These are phyloP conservation scores for Dexiosoma caninum DNA, from an alignment of 2,888 invertebrate genomes.

Conservation along the genomic window DNA sequence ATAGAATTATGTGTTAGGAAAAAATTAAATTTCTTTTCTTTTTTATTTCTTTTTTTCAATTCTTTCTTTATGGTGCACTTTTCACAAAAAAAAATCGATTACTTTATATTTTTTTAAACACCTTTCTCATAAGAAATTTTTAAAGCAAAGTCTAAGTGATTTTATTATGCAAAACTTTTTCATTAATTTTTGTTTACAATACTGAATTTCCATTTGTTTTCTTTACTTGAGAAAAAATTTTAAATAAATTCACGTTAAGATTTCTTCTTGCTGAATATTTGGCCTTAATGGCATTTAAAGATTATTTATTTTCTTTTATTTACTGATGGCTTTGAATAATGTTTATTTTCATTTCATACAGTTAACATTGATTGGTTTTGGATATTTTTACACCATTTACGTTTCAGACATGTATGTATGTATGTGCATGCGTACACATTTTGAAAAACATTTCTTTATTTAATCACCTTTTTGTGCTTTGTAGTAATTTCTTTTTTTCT, in stretches of 20 bases:
- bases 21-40: conserved; percentile 50
- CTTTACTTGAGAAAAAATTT: conserved; percentile 24
- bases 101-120: not conserved
- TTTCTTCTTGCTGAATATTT: not conserved
- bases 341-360: conserved; percentile 15
- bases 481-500: not conserved
- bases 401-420: not conserved
- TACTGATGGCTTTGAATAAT: not conserved
- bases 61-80: conserved; percentile 26
- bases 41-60: conserved; percentile 11
- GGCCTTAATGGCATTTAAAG: not conserved
- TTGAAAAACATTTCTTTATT: no score
- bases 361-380: conserved; percentile 35
- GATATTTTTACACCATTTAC: conserved; percentile 37
- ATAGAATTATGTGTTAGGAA: conserved; percentile 8
- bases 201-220: not conserved
- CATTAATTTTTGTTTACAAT: conserved; percentile 36
- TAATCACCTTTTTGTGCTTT: not conserved
- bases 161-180: conserved; percentile 20
- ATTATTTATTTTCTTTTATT: conserved; percentile 7
- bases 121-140: conserved; percentile 54
- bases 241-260: conserved; percentile 29
- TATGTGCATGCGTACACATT: not conserved
- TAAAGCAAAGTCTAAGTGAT: conserved; percentile 32
- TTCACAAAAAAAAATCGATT: not conserved